Evolutionary conservation across 2,113 vertebrate genomes (phyloP).

Genomic region (Chascanopsetta lugubris): DNA sequence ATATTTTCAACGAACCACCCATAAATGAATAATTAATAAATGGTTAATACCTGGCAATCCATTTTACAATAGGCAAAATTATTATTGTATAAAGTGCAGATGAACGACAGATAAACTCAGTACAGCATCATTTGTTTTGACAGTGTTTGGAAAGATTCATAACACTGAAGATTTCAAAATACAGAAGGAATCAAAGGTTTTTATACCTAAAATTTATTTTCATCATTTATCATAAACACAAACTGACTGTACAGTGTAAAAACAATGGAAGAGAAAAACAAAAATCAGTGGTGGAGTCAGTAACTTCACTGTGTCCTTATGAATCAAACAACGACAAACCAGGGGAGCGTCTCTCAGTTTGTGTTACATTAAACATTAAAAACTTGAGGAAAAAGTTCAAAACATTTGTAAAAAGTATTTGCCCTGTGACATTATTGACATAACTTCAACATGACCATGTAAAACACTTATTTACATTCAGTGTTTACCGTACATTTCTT

Average conservation of each 20-base stretch:
- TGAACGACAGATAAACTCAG: background rate
- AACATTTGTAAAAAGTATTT: background rate
- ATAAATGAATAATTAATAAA: too few species aligned
- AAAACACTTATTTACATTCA: conserved; percentile 22
- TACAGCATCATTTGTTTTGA: background rate
- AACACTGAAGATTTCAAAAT: background rate
- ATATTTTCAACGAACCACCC: background rate
- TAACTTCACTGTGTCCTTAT: background rate
- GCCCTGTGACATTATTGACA: background rate
- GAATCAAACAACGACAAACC: background rate
- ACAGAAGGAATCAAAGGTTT: background rate
- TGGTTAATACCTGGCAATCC: too few species aligned
- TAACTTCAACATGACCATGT: background rate
- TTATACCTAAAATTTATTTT: conserved; percentile 41
- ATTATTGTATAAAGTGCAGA: too few species aligned
- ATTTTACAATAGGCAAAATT: too few species aligned
- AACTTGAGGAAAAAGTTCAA: background rate
- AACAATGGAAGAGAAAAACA: background rate
- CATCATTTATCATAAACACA: conserved; percentile 17
- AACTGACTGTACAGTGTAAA: conserved; percentile 26
- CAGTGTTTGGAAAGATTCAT: background rate
- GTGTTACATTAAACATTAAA: background rate
- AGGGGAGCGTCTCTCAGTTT: background rate
- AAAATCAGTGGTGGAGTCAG: background rate
- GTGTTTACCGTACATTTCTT: conserved; percentile 10